Conservation (phyloP, 1,140 invertebrate species). For the Drosophila mauritiana region DNA sequence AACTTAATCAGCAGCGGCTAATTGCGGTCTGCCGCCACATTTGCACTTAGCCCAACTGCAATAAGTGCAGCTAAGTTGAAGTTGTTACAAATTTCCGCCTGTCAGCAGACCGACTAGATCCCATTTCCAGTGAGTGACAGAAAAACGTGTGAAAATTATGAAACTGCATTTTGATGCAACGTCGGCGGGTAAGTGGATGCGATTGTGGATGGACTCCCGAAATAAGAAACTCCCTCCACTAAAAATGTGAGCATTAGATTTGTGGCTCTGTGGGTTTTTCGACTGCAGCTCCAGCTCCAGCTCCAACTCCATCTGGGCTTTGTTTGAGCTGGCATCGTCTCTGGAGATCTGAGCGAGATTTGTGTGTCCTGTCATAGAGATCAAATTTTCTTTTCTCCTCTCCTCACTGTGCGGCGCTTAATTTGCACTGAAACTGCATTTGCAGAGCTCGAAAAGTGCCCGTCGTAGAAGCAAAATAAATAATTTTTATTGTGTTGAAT, state of each 20-base stretch:
- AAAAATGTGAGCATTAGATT: constrained; percentile 62
- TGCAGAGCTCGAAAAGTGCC: constrained; percentile 39
- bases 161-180: constrained; percentile 69
- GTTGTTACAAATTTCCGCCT: constrained; percentile 76
- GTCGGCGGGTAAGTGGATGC: constrained; percentile 33
- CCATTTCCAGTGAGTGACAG: constrained; percentile 46
- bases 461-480: constrained; percentile 45
- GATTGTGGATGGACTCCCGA: constrained; percentile 50
- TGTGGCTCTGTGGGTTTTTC: constrained; percentile 50
- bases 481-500: constrained; percentile 63
- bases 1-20: constrained; percentile 52
- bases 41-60: constrained; percentile 67
- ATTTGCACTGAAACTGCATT: constrained; percentile 47
- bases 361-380: constrained; percentile 75
- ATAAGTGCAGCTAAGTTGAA: constrained; percentile 49
- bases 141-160: constrained; percentile 82
- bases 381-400: constrained; percentile 55
- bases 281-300: background rate
- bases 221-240: constrained; percentile 42
- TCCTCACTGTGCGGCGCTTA: constrained; percentile 28
- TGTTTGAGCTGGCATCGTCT: constrained; percentile 41
- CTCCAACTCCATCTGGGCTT: constrained; percentile 7
- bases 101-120: constrained; percentile 50
- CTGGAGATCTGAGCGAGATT: constrained; percentile 62
- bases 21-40: constrained; percentile 65